phyloP scores from a whole-genome alignment of 2,113 vertebrate genomes.

The Cepphus grylle region DNA sequence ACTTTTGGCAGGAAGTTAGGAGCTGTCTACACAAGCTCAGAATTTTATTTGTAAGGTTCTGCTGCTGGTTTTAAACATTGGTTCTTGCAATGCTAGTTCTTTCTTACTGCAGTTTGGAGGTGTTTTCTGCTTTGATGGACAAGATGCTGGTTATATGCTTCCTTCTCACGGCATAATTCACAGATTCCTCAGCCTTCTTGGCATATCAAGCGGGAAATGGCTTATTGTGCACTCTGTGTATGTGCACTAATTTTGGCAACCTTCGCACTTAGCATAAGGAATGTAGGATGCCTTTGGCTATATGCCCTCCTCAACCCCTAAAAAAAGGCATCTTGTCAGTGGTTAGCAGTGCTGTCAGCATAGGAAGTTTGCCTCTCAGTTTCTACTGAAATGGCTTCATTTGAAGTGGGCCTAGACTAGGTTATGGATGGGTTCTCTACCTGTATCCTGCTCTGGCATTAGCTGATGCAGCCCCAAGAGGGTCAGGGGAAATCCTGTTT shows the following conservation, averaged over 20 bases:
- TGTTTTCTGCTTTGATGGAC: constrained; percentile 45
- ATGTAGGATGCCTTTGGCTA: constrained; percentile 48
- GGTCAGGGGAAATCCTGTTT: background rate
- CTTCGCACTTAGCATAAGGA: constrained; percentile 24
- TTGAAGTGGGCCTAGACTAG: background rate
- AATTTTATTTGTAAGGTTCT: background rate
- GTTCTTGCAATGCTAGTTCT: background rate
- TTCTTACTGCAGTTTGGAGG: background rate
- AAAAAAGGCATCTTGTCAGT: constrained; percentile 25
- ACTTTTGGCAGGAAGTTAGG: background rate
- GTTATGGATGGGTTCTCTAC: background rate
- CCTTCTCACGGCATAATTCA: background rate
- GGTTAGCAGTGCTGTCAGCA: background rate
- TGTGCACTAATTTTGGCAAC: background rate
- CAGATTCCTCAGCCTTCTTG: constrained; percentile 13
- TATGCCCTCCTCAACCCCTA: background rate
- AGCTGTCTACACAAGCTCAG: background rate
- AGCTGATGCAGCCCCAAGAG: background rate
- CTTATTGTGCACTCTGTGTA: background rate
- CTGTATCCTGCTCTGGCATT: accelerated
- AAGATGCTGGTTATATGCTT: background rate
- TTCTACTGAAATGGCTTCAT: background rate
- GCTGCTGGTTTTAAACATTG: background rate
- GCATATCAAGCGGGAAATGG: constrained; percentile 5
- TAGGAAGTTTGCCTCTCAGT: background rate